A percentile compares a stretch with the other conserved stretches of the same genome.
phyloP scores from a whole-genome alignment of 2,888 invertebrate species.

The Agonopterix subpropinquella region DNA sequence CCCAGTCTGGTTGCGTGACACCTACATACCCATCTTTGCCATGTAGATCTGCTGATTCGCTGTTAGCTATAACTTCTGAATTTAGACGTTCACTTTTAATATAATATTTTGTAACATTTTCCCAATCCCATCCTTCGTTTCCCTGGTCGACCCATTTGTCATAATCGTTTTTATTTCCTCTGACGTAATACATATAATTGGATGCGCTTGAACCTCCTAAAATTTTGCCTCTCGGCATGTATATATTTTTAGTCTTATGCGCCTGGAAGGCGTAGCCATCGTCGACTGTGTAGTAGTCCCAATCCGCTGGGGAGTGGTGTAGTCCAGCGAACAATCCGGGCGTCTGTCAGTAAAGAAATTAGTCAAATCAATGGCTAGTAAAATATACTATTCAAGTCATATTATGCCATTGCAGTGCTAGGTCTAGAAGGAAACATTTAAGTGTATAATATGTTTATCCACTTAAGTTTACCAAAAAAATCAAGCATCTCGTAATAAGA shows the following conservation, averaged over 20 bases:
- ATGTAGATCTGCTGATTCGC: slow-evolving; percentile 33
- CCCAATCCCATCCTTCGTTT: slow-evolving; percentile 43
- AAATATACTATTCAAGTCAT: no score
- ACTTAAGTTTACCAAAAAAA: no score
- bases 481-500: no score
- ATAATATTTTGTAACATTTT: slow-evolving; percentile 19
- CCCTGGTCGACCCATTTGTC: slow-evolving; percentile 78
- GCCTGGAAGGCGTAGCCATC: slow-evolving; percentile 23
- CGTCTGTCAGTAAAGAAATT: neutral
- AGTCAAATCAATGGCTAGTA: no score
- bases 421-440: no score
- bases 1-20: slow-evolving; percentile 36
- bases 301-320: neutral
- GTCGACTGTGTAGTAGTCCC: slow-evolving; percentile 10
- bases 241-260: slow-evolving; percentile 16
- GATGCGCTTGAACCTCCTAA: slow-evolving; percentile 78
- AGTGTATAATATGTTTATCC: no score
- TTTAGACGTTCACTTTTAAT: slow-evolving; percentile 20
- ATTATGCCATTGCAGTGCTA: no score
- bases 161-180: slow-evolving; percentile 78
- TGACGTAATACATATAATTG: slow-evolving; percentile 78
- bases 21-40: slow-evolving; percentile 19
- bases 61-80: slow-evolving; percentile 6
- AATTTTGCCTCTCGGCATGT: slow-evolving; percentile 75
- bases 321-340: neutral